Evolutionary conservation across 1,140 invertebrate species (phyloP).

Genomic region (Melitaea cinxia): DNA sequence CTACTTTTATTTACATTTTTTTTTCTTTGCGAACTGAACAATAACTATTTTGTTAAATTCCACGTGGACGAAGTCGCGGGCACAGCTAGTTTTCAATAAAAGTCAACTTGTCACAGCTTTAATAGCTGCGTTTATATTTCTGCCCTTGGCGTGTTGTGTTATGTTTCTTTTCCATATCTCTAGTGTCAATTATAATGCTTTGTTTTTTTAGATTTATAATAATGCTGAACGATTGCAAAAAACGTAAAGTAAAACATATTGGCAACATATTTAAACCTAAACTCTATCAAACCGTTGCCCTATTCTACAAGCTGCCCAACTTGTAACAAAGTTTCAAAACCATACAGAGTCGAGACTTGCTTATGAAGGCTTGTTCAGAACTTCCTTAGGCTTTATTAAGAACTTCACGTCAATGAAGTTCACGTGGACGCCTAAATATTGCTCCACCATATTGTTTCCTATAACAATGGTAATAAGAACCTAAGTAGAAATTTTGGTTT

Average conservation of each 20-base stretch:
- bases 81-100: too few species aligned
- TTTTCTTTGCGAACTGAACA: too few species aligned
- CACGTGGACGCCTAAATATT: neutral
- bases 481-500: neutral
- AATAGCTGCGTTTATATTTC: too few species aligned
- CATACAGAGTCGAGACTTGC: conserved; percentile 15
- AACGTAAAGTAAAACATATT: neutral
- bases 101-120: too few species aligned
- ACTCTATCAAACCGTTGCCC: neutral
- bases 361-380: conserved; percentile 31
- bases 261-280: neutral
- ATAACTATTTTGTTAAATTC: too few species aligned
- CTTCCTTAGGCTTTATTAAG: conserved; percentile 29
- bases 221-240: too few species aligned
- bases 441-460: neutral
- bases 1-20: too few species aligned
- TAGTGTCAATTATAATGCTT: too few species aligned
- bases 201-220: too few species aligned
- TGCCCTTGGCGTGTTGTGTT: too few species aligned
- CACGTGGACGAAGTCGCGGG: too few species aligned
- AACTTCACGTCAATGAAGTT: conserved; percentile 12
- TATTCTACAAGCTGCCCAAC: conserved; percentile 5
- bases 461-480: neutral
- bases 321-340: conserved; percentile 4
- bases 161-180: too few species aligned